Conservation (phyloP, 2,113 vertebrate genomes). For the Tretioscincus oriximinensis region DNA sequence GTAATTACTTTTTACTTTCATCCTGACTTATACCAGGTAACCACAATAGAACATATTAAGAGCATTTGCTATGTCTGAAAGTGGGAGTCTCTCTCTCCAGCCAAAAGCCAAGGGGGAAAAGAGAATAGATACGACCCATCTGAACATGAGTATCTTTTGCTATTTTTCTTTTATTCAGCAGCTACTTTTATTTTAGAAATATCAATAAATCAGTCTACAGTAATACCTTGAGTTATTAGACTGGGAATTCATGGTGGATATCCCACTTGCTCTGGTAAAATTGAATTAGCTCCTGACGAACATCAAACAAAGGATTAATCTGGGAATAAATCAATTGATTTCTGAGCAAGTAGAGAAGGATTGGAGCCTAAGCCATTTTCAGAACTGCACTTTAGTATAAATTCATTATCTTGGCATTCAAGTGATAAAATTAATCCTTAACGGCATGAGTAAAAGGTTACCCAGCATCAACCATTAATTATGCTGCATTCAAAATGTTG, state of each 20-base stretch:
- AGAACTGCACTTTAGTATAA: slow-evolving; percentile 8
- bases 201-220: not conserved
- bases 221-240: not conserved
- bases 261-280: not conserved
- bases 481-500: slow-evolving; percentile 29
- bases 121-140: no score
- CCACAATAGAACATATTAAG: no score
- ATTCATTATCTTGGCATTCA: slow-evolving; percentile 12
- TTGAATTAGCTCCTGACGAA: not conserved
- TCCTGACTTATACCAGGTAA: no score
- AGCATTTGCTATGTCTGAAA: no score
- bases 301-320: not conserved
- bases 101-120: no score
- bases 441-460: slow-evolving; percentile 20
- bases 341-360: not conserved
- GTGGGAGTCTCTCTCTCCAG: no score
- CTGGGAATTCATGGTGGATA: not conserved
- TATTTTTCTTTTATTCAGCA: not conserved
- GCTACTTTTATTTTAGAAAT: not conserved
- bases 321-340: not conserved
- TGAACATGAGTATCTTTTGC: not conserved
- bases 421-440: not conserved
- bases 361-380: not conserved
- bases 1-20: no score
- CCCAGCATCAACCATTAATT: slow-evolving; percentile 14